These are phyloP conservation scores for Stichodactyla helianthus DNA, from an alignment of 64 coral and sea anemone genomes.

Conservation along the genomic window DNA sequence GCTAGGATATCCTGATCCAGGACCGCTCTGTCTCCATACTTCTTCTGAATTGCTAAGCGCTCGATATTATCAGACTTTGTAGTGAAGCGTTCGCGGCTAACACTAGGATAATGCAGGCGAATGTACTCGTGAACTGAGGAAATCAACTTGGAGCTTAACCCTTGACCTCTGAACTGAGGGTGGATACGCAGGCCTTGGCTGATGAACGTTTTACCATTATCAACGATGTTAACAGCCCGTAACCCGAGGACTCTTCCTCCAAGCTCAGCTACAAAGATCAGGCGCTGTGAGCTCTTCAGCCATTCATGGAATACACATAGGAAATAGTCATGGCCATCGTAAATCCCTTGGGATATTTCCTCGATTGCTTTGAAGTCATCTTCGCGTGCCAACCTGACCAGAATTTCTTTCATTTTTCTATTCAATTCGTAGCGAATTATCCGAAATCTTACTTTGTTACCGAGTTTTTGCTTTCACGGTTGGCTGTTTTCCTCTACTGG, in stretches of 20 bases:
- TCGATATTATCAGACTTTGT: conserved; percentile 94
- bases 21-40: conserved; percentile 72
- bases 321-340: conserved; percentile 78
- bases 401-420: conserved; percentile 53
- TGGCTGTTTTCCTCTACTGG: neutral
- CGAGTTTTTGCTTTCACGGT: too few relatives aligned
- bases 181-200: conserved; percentile 87
- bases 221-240: conserved; percentile 75
- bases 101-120: conserved; percentile 50
- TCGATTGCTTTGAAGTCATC: conserved; percentile 41
- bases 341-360: conserved; percentile 69
- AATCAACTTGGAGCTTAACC: conserved; percentile 70
- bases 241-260: conserved; percentile 65
- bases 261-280: conserved; percentile 71
- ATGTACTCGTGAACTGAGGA: conserved; percentile 70
- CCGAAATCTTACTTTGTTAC: neutral
- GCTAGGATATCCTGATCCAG: conserved; percentile 78
- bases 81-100: conserved; percentile 82
- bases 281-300: conserved; percentile 45
- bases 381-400: conserved; percentile 20
- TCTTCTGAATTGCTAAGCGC: conserved; percentile 84
- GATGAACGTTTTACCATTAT: conserved; percentile 81
- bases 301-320: conserved; percentile 76
- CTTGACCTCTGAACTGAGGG: conserved; percentile 65
- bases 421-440: neutral